phyloP scores from a whole-genome alignment of 1,140 invertebrate species.

The Melipona quadrifasciata region DNA sequence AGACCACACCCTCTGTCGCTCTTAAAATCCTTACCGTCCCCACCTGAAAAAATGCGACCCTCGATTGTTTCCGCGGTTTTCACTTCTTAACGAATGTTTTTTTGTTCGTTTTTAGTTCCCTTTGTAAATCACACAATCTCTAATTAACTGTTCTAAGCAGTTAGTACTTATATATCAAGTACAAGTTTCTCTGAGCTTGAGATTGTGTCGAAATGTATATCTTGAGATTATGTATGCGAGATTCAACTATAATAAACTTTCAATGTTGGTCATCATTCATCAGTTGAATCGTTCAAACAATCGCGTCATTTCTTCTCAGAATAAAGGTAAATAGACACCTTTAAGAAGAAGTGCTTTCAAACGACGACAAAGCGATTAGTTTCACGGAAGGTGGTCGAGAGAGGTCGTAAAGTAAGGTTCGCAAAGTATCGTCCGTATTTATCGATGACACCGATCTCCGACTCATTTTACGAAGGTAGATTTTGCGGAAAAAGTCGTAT shows the following conservation, averaged over 20 bases:
- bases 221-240: background rate
- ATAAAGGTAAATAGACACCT: background rate
- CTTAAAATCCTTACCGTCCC: conserved; percentile 8
- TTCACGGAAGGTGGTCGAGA: conserved; percentile 55
- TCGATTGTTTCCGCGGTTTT: conserved; percentile 4
- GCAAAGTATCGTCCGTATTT: background rate
- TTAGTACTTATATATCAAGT: too few species aligned
- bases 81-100: background rate
- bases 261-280: background rate
- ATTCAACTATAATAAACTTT: background rate
- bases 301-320: background rate
- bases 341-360: conserved; percentile 28
- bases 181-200: too few species aligned
- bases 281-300: background rate
- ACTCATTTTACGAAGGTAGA: conserved; percentile 14
- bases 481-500: conserved; percentile 53
- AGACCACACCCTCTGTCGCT: conserved; percentile 49
- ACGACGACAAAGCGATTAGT: conserved; percentile 63
- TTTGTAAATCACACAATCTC: background rate
- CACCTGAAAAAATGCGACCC: conserved; percentile 35
- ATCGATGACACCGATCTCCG: conserved; percentile 26
- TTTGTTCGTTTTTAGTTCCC: background rate
- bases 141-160: too few species aligned
- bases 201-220: too few species aligned
- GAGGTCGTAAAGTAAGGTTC: conserved; percentile 29